Percentiles rank a stretch among this genome's conserved stretches.
Conservation (phyloP, 1,140 invertebrate genomes). For the Conus ventricosus region DNA sequence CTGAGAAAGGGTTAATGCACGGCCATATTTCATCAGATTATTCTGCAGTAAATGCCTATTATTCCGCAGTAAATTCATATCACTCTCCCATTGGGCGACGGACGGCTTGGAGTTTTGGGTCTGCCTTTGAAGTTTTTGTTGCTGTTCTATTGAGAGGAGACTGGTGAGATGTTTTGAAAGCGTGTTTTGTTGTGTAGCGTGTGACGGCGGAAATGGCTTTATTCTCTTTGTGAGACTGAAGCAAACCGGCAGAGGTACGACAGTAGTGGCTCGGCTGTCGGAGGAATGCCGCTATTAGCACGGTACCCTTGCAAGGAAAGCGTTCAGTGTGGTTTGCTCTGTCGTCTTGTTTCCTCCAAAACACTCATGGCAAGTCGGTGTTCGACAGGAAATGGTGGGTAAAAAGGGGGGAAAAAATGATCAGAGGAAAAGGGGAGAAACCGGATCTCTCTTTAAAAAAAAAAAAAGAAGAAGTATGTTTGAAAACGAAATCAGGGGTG, state of each 20-base stretch:
- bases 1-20: not conserved
- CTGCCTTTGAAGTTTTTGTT: conserved; percentile 21
- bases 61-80: conserved; percentile 31
- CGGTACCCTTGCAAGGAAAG: not conserved
- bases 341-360: too few relatives aligned
- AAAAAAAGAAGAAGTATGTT: too few relatives aligned
- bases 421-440: too few relatives aligned
- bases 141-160: not conserved
- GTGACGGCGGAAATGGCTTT: not conserved
- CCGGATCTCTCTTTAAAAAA: too few relatives aligned
- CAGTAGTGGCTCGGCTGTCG: not conserved
- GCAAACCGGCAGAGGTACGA: not conserved
- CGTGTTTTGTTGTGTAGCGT: not conserved
- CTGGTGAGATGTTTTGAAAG: not conserved
- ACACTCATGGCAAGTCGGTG: too few relatives aligned
- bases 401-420: too few relatives aligned
- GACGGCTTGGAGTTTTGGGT: not conserved
- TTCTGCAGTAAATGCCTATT: conserved; percentile 23
- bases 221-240: not conserved
- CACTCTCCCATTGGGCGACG: conserved; percentile 7
- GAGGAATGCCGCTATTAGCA: not conserved
- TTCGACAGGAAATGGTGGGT: too few relatives aligned
- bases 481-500: too few relatives aligned
- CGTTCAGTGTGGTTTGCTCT: too few relatives aligned
- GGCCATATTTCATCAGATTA: conserved; percentile 31